Evolutionary conservation across 2,888 invertebrate genomes (phyloP), one percentile per base, ranked within the genome.

Genomic region (Orthosia cruda): DNA sequence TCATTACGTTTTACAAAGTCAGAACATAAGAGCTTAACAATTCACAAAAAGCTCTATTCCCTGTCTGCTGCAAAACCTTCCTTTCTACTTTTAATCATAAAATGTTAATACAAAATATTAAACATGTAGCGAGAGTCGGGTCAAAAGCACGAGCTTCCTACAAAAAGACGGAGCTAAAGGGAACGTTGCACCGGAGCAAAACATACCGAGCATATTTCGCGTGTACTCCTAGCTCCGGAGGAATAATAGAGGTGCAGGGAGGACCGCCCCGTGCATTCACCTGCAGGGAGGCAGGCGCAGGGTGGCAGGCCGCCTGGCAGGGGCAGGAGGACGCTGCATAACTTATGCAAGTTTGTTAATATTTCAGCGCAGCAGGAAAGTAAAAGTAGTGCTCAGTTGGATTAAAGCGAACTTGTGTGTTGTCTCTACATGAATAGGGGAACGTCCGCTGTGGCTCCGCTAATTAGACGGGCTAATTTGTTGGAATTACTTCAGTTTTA

Each of bases 321-420:
- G 85, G 87, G 84, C 77, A 74, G 86, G 83, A 78, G 74, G 58
- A 66, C 80, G 74, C 81, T 87, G 90, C 91, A 90, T 93, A 93
- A 93, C 93, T 95, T 95, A 95, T 96, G 96, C 95, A 96, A 95
- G 93, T 93, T 94, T 92, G 94, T 95, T 95, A 95, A 96, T 95
- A 95, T 95, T 96, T 95, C 92, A 95, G 89, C 84, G 79, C 87
- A 87, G 91, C 89, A 91, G 91, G 93, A 95, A 95, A 95, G 95
- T 95, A 93, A 96, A 93, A 95, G 95, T 94, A 86, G 89, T 88
- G 90, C 91, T 85, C 80, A 74, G 85, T 84, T 77, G 77, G 76
- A 88, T 88, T 85, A 85, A 79, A 70, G 58, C 69, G 83, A 77
- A 77, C 83, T 76, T 82, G 77, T 84, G 65, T 84, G 87, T 77